These are phyloP conservation scores for Mechanitis messenoides DNA, from an alignment of 2,888 invertebrate genomes.

Conservation along the genomic window DNA sequence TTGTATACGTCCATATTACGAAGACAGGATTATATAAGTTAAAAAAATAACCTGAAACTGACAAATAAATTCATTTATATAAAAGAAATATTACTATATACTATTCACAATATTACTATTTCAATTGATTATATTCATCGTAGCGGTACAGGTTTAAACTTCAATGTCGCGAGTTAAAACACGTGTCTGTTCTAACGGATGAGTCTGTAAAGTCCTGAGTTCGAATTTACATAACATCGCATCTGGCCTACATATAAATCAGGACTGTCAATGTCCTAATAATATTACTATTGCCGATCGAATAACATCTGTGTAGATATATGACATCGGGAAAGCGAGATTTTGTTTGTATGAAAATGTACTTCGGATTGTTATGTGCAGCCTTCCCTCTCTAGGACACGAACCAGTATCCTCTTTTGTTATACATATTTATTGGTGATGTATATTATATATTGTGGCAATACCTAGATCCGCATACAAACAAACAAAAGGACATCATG, in stretches of 20 bases:
- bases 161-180: constrained; percentile 4
- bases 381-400: too few relatives aligned
- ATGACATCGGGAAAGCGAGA: background rate
- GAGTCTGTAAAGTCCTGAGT: constrained; percentile 3
- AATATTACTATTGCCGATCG: constrained; percentile 1
- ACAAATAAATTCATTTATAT: too few relatives aligned
- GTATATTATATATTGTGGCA: background rate
- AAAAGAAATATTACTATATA: too few relatives aligned
- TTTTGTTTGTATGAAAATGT: too few relatives aligned
- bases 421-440: too few relatives aligned
- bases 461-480: constrained; percentile 2
- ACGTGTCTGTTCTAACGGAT: constrained; percentile 3
- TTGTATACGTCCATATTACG: too few relatives aligned
- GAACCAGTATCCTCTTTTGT: too few relatives aligned
- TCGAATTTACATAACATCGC: constrained; percentile 4
- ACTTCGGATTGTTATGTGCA: too few relatives aligned
- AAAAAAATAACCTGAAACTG: background rate
- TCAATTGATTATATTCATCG: background rate
- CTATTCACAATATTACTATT: background rate
- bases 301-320: background rate
- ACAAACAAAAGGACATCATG: constrained; percentile 7
- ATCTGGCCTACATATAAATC: constrained; percentile 4
- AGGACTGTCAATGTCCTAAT: constrained; percentile 5
- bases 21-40: too few relatives aligned
- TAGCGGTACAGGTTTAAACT: background rate